phyloP scores from a whole-genome alignment of 2,888 invertebrate genomes.

The Germaria angustata region DNA sequence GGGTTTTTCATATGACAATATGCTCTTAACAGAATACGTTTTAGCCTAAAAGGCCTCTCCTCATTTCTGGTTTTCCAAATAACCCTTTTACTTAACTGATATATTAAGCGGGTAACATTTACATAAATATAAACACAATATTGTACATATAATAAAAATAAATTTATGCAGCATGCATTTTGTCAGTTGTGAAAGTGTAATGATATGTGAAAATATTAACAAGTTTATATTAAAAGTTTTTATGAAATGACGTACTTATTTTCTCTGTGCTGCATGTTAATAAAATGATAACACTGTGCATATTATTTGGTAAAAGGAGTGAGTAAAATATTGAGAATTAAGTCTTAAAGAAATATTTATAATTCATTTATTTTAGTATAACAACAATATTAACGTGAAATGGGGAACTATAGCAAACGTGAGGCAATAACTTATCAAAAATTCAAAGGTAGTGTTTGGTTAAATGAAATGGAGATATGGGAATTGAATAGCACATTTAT shows the following conservation, averaged over 20 bases:
- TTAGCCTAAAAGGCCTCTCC: too few species aligned
- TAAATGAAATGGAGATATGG: too few species aligned
- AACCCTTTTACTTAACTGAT: neutral
- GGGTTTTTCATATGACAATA: too few species aligned
- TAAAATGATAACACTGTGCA: conserved; percentile 11
- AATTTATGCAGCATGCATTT: conserved; percentile 21
- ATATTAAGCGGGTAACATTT: neutral
- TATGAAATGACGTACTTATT: neutral
- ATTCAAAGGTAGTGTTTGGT: too few species aligned
- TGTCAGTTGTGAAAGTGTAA: conserved; percentile 38
- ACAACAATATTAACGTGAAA: neutral
- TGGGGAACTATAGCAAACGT: neutral
- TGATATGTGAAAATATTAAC: conserved; percentile 48
- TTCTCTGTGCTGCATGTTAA: neutral
- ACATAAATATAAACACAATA: neutral
- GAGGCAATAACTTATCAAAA: too few species aligned
- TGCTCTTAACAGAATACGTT: too few species aligned
- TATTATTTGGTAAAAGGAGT: neutral
- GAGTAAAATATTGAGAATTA: conserved; percentile 1
- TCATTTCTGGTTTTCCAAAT: neutral
- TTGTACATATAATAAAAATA: conserved; percentile 25
- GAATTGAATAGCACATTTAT: too few species aligned
- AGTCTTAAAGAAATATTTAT: neutral
- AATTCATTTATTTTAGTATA: neutral
- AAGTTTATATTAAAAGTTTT: conserved; percentile 39